Evolutionary conservation across 2,888 invertebrate genomes (phyloP).

Genomic region (Sycophila texana): DNA sequence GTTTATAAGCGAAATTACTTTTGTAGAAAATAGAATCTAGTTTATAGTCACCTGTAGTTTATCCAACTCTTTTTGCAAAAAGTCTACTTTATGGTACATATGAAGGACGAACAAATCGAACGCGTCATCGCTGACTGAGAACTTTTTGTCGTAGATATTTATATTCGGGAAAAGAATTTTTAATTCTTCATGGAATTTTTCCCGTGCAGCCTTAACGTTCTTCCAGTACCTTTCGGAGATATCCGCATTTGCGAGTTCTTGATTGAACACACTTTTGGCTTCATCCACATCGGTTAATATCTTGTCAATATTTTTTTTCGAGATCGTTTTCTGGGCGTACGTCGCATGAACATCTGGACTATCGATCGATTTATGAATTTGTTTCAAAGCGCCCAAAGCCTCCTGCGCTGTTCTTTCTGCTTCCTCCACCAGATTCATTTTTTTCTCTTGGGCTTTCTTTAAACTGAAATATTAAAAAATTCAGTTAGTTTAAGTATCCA

Average conservation of each 20-base stretch:
- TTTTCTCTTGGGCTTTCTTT: conserved; percentile 79
- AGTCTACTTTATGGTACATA: conserved; percentile 85
- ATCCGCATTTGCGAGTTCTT: conserved; percentile 78
- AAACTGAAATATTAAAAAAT: conserved; percentile 70
- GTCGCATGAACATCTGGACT: conserved; percentile 74
- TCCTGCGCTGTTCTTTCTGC: conserved; percentile 81
- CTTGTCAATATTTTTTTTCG: conserved; percentile 70
- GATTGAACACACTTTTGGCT: conserved; percentile 80
- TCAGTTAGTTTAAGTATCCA: too few relatives aligned
- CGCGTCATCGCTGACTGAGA: conserved; percentile 81
- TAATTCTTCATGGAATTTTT: conserved; percentile 81
- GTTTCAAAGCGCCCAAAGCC: conserved; percentile 76
- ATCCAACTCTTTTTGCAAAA: conserved; percentile 86
- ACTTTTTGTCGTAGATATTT: conserved; percentile 81
- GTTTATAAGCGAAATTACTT: neutral
- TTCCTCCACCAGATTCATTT: conserved; percentile 77
- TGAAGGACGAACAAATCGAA: conserved; percentile 88
- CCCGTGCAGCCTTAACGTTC: conserved; percentile 82
- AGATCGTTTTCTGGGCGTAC: conserved; percentile 69
- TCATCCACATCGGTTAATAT: conserved; percentile 79
- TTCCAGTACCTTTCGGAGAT: conserved; percentile 90
- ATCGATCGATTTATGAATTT: conserved; percentile 74
- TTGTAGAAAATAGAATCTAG: neutral
- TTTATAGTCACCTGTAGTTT: conserved; percentile 79
- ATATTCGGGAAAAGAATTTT: conserved; percentile 85